Evolutionary conservation across 2,113 vertebrate genomes (phyloP).

Genomic region (Eptesicus fuscus): DNA sequence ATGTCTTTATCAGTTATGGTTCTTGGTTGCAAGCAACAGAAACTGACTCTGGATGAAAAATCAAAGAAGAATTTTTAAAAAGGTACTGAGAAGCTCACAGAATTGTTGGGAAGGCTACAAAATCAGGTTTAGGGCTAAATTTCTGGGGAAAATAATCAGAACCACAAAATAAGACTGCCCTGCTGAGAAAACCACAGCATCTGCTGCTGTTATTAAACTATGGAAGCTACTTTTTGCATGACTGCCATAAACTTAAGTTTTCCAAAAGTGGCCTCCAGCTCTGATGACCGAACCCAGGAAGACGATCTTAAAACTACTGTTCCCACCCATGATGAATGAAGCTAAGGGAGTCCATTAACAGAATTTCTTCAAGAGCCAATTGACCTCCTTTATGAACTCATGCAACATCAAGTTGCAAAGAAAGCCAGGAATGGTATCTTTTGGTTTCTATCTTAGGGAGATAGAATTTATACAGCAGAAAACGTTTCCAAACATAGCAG

Average conservation of each 20-base stretch:
- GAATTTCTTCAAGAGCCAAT: not conserved
- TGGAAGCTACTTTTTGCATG: not conserved
- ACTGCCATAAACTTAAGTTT: not conserved
- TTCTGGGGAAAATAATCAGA: not conserved
- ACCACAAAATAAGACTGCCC: not conserved
- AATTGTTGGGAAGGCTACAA: not conserved
- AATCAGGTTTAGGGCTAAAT: not conserved
- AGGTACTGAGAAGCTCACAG: not conserved
- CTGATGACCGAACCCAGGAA: not conserved
- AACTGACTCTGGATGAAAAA: not conserved
- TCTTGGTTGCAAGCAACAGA: constrained; percentile 47
- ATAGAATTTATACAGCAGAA: not conserved
- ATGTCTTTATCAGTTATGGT: constrained; percentile 52
- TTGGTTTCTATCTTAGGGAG: not conserved
- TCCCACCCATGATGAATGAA: accelerated
- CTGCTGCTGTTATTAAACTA: not conserved
- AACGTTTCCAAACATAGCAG: not conserved
- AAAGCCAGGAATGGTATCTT: not conserved
- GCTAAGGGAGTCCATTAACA: not conserved
- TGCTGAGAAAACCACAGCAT: not conserved
- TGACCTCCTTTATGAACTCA: not conserved
- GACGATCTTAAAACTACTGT: not conserved
- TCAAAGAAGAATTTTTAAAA: not conserved
- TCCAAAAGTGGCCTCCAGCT: not conserved
- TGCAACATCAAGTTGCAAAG: not conserved